A percentile compares a stretch with the other conserved stretches of the same genome.
Conservation (phyloP, 2,797 vertebrate genomes). For the Lepus oiostolus region DNA sequence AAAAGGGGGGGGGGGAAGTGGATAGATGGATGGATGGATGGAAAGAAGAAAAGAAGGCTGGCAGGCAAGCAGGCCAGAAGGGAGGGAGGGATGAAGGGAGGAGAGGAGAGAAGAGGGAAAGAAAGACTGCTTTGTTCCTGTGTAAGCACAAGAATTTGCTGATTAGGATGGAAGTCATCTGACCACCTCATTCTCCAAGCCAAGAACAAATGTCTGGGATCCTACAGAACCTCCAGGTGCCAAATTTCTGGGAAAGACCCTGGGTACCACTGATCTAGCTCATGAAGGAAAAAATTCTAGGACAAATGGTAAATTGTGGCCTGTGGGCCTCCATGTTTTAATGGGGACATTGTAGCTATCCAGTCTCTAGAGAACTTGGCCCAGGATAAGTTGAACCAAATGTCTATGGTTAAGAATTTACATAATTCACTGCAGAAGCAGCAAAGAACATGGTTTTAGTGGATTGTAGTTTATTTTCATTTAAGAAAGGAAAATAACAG, state of each 20-base stretch:
- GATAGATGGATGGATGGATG: background rate
- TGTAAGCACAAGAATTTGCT: background rate
- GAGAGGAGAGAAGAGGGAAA: background rate
- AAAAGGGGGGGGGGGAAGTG: accelerated
- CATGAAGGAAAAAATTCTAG: background rate
- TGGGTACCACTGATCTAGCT: background rate
- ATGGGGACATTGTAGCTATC: background rate
- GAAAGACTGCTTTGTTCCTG: background rate
- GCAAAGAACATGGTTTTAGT: background rate
- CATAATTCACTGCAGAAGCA: background rate
- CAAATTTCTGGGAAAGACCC: background rate
- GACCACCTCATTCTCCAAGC: background rate
- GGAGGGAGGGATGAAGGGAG: background rate
- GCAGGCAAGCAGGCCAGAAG: no score
- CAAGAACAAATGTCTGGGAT: background rate
- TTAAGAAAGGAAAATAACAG: background rate
- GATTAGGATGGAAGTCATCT: background rate
- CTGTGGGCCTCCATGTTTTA: background rate
- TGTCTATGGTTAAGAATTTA: constrained; percentile 22
- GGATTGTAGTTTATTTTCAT: background rate
- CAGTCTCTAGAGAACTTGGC: background rate
- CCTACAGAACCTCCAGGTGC: background rate
- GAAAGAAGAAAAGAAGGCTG: no score
- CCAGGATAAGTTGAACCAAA: constrained; percentile 42
- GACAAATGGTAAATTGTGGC: background rate